Evolutionary conservation across 2,113 vertebrate species (phyloP), one percentile per base, ranked within the genome.

Genomic region (Anoplopoma fimbria): DNA sequence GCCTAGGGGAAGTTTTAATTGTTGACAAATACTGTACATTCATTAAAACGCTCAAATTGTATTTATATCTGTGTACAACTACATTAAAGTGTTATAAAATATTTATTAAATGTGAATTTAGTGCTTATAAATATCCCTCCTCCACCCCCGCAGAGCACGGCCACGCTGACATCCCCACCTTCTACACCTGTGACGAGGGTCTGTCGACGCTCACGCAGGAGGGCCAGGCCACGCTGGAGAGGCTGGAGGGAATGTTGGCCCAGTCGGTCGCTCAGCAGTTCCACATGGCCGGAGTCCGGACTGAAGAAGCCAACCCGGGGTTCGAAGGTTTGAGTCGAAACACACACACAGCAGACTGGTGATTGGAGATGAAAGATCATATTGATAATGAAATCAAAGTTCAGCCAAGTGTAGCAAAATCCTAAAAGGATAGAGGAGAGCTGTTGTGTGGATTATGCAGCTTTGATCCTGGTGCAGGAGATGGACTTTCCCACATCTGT

Each of bases 111-210:
- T 63, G 61, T 63, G 23, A 7, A 13, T 38, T n/a, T n/a, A n/a
- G n/a, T n/a, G n/a, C n/a, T n/a, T n/a, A n/a, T n/a, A n/a, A n/a
- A n/a, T n/a, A n/a, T n/a, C n/a, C n/a, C 13, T 55, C 33, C 9
- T 57, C 13, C 53, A 1, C 83, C 31, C 0, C 68, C 27, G 7
- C 93, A 98, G 97, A 98, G 83, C 96, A 96, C 60, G 96, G 96
- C 0, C 97, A 96, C 10, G 95, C 93, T 0, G 96, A 99, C 82
- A 86, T 98, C 81, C 97, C 98, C 0, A 96, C 96, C 21, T 99
- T 99, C 92, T 99, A 97, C 91, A 99, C 98, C 0, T 99, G 97
- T 0, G 98, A 99, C 23, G 98, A 99, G 94, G 98, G 97, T 55
- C 88, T 99, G 87, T 98, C 97, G 0, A 95, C 96, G 15, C 93